A percentile compares a stretch with the other conserved stretches of the same genome.
Evolutionary conservation across 2,797 vertebrate genomes (phyloP).

Genomic region (Manis pentadactyla): DNA sequence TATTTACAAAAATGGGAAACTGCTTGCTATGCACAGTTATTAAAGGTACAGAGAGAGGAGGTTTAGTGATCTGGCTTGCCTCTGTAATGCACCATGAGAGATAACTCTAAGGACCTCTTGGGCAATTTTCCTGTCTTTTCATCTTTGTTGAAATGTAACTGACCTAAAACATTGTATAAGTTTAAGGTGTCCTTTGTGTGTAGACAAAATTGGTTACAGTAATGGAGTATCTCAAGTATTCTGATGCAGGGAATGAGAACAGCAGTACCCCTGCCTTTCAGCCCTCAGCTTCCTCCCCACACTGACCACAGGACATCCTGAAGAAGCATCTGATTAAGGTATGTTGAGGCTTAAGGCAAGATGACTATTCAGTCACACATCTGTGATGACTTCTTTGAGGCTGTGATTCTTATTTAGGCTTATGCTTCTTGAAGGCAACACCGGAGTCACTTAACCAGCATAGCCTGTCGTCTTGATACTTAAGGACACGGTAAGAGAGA

Average conservation of each 20-base stretch:
- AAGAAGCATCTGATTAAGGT: background rate
- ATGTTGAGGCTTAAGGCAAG: background rate
- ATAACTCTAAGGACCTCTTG: background rate
- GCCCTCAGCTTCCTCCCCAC: background rate
- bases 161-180: background rate
- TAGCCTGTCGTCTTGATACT: background rate
- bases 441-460: background rate
- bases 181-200: background rate
- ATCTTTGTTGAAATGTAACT: background rate
- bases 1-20: background rate
- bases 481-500: background rate
- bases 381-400: background rate
- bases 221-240: background rate
- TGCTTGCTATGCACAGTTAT: background rate
- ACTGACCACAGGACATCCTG: background rate
- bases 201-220: background rate
- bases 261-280: background rate
- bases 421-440: background rate
- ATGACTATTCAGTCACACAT: background rate
- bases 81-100: background rate
- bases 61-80: background rate
- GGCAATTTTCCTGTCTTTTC: background rate
- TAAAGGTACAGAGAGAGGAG: background rate
- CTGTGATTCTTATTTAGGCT: background rate
- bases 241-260: background rate